phyloP scores from a whole-genome alignment of 1,140 invertebrate genomes.

The Amphibalanus amphitrite region DNA sequence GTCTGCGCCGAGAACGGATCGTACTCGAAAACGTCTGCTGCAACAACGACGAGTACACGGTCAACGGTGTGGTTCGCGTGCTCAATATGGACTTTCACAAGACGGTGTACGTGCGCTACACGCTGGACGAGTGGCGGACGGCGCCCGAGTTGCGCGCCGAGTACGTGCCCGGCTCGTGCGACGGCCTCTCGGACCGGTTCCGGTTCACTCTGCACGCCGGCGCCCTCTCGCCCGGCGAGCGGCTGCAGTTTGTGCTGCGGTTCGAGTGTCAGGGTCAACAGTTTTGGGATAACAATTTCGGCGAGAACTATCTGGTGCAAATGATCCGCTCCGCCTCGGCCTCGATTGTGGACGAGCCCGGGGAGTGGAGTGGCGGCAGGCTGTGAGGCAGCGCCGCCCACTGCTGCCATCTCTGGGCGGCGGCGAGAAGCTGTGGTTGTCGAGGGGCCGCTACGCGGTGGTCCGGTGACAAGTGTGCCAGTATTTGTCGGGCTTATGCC shows the following conservation, averaged over 20 bases:
- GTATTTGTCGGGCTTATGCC: too few species aligned
- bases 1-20: constrained; percentile 50
- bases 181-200: constrained; percentile 69
- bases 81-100: constrained; percentile 83
- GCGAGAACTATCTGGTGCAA: constrained; percentile 40
- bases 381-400: too few species aligned
- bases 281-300: constrained; percentile 80
- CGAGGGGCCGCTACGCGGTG: too few species aligned
- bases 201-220: constrained; percentile 38
- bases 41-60: constrained; percentile 44
- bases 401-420: too few species aligned
- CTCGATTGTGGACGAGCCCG: too few species aligned
- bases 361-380: too few species aligned
- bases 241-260: constrained; percentile 63
- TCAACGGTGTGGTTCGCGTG: constrained; percentile 71
- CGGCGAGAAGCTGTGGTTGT: too few species aligned
- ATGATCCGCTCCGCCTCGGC: too few species aligned
- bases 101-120: constrained; percentile 68
- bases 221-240: constrained; percentile 17
- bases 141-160: constrained; percentile 43
- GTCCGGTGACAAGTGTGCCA: too few species aligned
- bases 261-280: constrained; percentile 50
- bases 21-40: constrained; percentile 69
- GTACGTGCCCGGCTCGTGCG: constrained; percentile 74
- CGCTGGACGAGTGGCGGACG: constrained; percentile 65